Conservation (phyloP, 30 jellyfish, hydroid and myxozoan genomes). For the Chrysaora quinquecirrha region DNA sequence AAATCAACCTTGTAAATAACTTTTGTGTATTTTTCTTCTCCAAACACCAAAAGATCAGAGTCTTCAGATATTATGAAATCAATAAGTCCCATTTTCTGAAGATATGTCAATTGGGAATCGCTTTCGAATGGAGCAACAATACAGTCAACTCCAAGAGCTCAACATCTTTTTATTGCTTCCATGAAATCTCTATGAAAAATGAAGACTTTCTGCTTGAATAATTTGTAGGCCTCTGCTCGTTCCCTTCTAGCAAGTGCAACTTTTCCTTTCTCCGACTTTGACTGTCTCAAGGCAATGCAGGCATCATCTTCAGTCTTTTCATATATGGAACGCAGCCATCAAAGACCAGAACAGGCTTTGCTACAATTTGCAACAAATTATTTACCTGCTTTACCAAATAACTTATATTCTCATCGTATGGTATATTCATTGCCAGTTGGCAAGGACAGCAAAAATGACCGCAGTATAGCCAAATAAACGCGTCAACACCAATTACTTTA, state of each 20-base stretch:
- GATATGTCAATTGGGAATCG: too few relatives aligned
- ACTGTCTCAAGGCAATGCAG: too few relatives aligned
- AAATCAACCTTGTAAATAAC: too few relatives aligned
- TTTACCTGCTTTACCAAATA: background rate
- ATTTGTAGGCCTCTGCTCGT: background rate
- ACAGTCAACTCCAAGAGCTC: background rate
- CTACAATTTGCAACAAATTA: too few relatives aligned
- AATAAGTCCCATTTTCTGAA: too few relatives aligned
- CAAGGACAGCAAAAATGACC: background rate
- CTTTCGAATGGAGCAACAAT: background rate
- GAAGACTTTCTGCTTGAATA: background rate
- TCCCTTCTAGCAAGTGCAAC: background rate
- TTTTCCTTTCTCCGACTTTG: background rate
- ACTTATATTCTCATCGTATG: background rate
- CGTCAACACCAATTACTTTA: background rate
- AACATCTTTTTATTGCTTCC: background rate
- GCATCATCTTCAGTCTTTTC: too few relatives aligned
- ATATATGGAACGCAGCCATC: conserved; percentile 1
- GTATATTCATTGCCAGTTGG: background rate
- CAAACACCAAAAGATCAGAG: too few relatives aligned
- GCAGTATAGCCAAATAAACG: too few relatives aligned
- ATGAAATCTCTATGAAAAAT: background rate
- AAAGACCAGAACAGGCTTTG: too few relatives aligned
- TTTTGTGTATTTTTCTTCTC: too few relatives aligned
- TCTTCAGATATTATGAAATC: too few relatives aligned